Evolutionary conservation across 2,888 invertebrate species (phyloP).

Genomic region (Acronicta psi): DNA sequence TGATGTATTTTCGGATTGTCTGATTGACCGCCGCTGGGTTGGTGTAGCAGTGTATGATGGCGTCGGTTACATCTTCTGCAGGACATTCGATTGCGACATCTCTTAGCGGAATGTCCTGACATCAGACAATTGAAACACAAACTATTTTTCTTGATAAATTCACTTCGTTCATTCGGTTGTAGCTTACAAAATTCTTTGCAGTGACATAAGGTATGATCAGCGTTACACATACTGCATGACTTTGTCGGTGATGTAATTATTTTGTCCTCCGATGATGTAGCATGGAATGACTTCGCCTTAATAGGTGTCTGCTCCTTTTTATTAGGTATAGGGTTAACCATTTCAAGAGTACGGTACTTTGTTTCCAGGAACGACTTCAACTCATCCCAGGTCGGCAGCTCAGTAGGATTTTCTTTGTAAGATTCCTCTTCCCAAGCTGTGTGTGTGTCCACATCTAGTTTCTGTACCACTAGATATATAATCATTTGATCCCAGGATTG

Average conservation of each 20-base stretch:
- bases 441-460: neutral
- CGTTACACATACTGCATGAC: slow-evolving; percentile 9
- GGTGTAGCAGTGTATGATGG: slow-evolving; percentile 7
- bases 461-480: neutral
- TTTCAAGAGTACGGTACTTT: no score
- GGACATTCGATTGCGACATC: slow-evolving; percentile 1
- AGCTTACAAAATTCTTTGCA: neutral
- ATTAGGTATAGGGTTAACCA: no score
- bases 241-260: neutral
- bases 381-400: neutral
- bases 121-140: slow-evolving; percentile 7
- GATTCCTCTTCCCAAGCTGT: no score
- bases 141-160: slow-evolving; percentile 1
- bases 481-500: no score
- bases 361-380: no score
- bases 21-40: neutral
- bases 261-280: no score
- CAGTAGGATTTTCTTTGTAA: neutral
- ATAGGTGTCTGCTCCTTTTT: no score
- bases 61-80: slow-evolving; percentile 9
- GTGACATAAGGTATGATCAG: neutral
- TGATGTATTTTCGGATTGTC: no score
- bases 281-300: no score
- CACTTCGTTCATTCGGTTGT: no score
- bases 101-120: no score